Base-by-base conservation (phyloP, 2,888 invertebrate genomes). In the Alsophila aescularia region DNA sequence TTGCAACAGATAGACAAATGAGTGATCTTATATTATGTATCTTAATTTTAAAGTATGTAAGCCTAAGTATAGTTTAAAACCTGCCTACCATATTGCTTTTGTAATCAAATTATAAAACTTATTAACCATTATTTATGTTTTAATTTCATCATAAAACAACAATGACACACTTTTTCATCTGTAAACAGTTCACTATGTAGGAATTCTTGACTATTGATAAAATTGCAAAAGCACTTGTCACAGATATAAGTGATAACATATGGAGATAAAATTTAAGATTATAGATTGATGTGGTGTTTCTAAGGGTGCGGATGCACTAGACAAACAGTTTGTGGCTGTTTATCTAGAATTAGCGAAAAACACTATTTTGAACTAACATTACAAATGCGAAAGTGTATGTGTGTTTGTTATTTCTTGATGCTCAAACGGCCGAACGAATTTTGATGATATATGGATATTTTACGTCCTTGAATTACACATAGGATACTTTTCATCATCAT, bases 1-100 rank as follows among this genome's bases (percentile, higher is more conserved):
- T n/a, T n/a, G n/a, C n/a, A n/a, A 35, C 9, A 14, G 15, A 9
- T 27, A 13, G 12, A 32, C 5, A 24, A 24, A 5, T 8, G 24
- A 8, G 18, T n/a, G 12, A 10, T 31, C 2, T 13, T 12, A 7
- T n/a, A n/a, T n/a, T n/a, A n/a, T n/a, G n/a, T n/a, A n/a, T n/a
- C n/a, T n/a, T n/a, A n/a, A n/a, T n/a, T n/a, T n/a, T n/a, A n/a
- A n/a, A n/a, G n/a, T n/a, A n/a, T 37, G 6, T 12, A 18, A 40
- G 34, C 4, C 36, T 10, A 10, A 24, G 2, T 32, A 34, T 9
- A 15, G 6, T 35, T 14, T 13, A 40, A n/a, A 18, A 16, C n/a
- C 18, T 51, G 31, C 58, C 58, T 69, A 81, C 81, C 81, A 81
- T 73, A 81, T 81, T 50, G 80, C 70, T 70, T 79, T 81, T 32